A percentile compares a stretch with the other conserved stretches of the same genome.
Evolutionary conservation across 53 echinoderm and acorn worm species (phyloP).

Genomic region (Holothuria scabra): DNA sequence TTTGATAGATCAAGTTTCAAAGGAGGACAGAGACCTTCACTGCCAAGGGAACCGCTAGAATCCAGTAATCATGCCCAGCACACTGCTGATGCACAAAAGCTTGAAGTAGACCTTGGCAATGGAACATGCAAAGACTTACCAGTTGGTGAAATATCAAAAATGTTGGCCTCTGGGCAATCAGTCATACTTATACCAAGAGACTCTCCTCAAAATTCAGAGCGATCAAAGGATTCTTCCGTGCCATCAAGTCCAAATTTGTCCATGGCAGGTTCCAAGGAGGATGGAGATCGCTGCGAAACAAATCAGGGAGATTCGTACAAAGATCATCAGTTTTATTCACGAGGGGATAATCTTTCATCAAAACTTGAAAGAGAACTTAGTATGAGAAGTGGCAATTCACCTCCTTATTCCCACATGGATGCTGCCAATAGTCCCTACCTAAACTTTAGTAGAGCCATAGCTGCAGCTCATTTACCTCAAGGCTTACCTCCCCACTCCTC

Average conservation of each 20-base stretch:
- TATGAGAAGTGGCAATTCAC: slow-evolving; percentile 44
- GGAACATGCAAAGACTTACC: slow-evolving; percentile 65
- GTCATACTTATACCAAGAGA: slow-evolving; percentile 89
- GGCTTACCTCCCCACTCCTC: slow-evolving; percentile 80
- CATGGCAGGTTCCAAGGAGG: slow-evolving; percentile 58
- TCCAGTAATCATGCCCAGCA: slow-evolving; percentile 7
- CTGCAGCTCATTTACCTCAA: slow-evolving; percentile 70
- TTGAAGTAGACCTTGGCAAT: slow-evolving; percentile 41
- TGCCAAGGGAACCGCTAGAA: slow-evolving; percentile 18
- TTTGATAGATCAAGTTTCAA: slow-evolving; percentile 42
- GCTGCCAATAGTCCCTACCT: slow-evolving; percentile 41
- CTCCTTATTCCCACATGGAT: slow-evolving; percentile 47
- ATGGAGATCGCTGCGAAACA: slow-evolving; percentile 60
- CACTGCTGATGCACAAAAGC: slow-evolving; percentile 36
- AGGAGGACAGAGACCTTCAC: slow-evolving; percentile 5
- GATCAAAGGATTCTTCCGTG: slow-evolving; percentile 74
- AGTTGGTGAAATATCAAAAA: slow-evolving; percentile 81
- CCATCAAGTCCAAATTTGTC: slow-evolving; percentile 83
- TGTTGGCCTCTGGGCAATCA: slow-evolving; percentile 93
- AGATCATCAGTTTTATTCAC: slow-evolving; percentile 39
- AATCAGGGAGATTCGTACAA: slow-evolving; percentile 68
- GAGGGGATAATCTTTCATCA: slow-evolving; percentile 42
- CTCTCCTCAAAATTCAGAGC: slow-evolving; percentile 49
- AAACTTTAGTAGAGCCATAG: slow-evolving; percentile 67
- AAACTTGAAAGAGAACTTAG: slow-evolving; percentile 52